Evolutionary conservation across 2,797 vertebrate species (phyloP).

Genomic region (Phalanger gymnotis): DNA sequence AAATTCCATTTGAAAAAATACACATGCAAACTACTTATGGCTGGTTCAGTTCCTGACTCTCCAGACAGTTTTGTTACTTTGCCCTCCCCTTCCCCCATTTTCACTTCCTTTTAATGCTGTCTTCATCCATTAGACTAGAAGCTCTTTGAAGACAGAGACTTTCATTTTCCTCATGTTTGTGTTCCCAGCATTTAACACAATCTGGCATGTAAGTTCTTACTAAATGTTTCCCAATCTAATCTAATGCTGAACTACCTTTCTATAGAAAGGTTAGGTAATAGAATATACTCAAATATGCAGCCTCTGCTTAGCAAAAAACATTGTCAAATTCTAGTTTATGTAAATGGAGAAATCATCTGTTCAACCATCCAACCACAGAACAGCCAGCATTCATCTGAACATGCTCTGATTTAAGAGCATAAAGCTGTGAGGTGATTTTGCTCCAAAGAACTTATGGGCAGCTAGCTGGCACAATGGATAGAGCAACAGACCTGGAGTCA

Average conservation of each 20-base stretch:
- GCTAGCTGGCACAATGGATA: background rate
- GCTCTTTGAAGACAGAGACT: background rate
- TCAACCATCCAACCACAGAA: background rate
- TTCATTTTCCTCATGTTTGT: conserved; percentile 22
- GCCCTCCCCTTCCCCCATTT: background rate
- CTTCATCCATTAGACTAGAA: conserved; percentile 18
- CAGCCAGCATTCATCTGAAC: conserved; percentile 14
- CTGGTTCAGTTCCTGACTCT: background rate
- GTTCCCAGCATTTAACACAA: background rate
- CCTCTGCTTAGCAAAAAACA: background rate
- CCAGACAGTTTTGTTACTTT: background rate
- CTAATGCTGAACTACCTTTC: background rate
- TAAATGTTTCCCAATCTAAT: background rate
- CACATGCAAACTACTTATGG: background rate
- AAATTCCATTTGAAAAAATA: background rate
- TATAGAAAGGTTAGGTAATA: background rate
- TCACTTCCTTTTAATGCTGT: background rate
- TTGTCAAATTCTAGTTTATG: background rate
- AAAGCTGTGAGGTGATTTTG: background rate
- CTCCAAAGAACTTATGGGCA: background rate
- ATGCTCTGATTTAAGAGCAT: background rate
- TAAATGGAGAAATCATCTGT: background rate
- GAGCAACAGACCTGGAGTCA: background rate
- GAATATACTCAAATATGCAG: background rate
- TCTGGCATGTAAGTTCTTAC: conserved; percentile 13